Conservation (phyloP, 2,888 invertebrate species). For the Leptura quadrifasciata region DNA sequence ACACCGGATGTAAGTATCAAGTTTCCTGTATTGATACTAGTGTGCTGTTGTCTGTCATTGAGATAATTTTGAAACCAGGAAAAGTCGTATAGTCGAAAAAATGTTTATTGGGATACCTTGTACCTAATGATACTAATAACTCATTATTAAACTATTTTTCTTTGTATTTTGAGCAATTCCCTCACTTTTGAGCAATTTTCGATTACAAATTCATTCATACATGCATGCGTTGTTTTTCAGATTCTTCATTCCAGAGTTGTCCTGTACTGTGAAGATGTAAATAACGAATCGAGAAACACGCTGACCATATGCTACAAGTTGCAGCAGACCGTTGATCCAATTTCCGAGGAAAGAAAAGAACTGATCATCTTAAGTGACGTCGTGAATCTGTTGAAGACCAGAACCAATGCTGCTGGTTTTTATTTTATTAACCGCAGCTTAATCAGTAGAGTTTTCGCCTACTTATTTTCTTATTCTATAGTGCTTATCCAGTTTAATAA, state of each 20-base stretch:
- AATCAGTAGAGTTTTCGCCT: conserved; percentile 49
- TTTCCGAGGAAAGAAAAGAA: conserved; percentile 51
- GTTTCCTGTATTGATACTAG: no score
- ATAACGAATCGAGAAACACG: conserved; percentile 51
- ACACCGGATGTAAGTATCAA: no score
- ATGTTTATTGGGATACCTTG: no score
- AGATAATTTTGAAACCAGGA: no score
- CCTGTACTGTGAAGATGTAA: conserved; percentile 52
- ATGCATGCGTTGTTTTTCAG: conserved; percentile 38
- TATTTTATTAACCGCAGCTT: conserved; percentile 47
- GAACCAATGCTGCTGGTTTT: conserved; percentile 51
- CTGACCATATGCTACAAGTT: conserved; percentile 53
- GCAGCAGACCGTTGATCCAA: conserved; percentile 49
- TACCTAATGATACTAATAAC: no score
- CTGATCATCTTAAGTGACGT: conserved; percentile 50
- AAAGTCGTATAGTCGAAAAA: no score
- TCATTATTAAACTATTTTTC: no score
- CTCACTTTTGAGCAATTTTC: no score
- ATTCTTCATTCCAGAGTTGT: conserved; percentile 47
- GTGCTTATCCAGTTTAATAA: conserved; percentile 54
- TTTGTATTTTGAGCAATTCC: no score
- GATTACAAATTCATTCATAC: no score
- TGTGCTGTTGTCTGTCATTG: no score
- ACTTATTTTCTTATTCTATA: conserved; percentile 51
- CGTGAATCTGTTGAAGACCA: conserved; percentile 49